phyloP scores from a whole-genome alignment of 2,797 vertebrate genomes.

The Sebastolobus altivelis region DNA sequence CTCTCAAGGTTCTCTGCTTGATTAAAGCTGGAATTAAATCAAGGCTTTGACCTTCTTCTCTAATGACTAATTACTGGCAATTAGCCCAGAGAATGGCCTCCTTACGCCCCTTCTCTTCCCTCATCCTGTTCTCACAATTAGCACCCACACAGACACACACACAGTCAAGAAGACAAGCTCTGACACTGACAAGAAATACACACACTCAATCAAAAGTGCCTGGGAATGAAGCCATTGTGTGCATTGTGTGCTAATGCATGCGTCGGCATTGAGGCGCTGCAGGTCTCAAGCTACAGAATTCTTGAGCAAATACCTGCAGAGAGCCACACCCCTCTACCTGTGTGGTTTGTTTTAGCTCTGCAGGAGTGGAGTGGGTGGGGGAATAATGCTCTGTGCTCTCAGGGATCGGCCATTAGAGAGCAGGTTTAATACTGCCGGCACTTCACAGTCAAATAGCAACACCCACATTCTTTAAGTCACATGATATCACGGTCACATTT shows the following conservation, averaged over 20 bases:
- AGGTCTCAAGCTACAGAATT: slow-evolving; percentile 56
- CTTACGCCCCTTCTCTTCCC: slow-evolving; percentile 65
- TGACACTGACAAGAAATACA: slow-evolving; percentile 38
- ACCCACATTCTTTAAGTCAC: slow-evolving; percentile 75
- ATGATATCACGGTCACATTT: slow-evolving; percentile 55
- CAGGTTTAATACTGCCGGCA: slow-evolving; percentile 51
- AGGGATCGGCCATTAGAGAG: slow-evolving; percentile 37
- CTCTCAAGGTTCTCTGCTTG: slow-evolving; percentile 77
- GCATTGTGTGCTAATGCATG: slow-evolving; percentile 60
- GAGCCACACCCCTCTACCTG: slow-evolving; percentile 77
- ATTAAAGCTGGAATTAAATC: slow-evolving; percentile 84
- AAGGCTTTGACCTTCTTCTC: slow-evolving; percentile 82
- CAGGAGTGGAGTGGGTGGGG: slow-evolving; percentile 39
- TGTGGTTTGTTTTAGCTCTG: slow-evolving; percentile 64
- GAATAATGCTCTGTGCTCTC: slow-evolving; percentile 22
- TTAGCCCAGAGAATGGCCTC: slow-evolving; percentile 79
- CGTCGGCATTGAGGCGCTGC: slow-evolving; percentile 13
- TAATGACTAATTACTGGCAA: slow-evolving; percentile 86
- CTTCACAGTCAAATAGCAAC: slow-evolving; percentile 54
- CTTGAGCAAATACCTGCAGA: slow-evolving; percentile 73
- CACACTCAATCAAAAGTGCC: slow-evolving; percentile 41
- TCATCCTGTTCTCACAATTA: slow-evolving; percentile 70
- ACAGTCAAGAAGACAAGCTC: slow-evolving; percentile 44
- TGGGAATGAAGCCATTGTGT: slow-evolving; percentile 36
- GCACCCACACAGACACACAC: slow-evolving; percentile 47